phyloP scores from a whole-genome alignment of 2,113 vertebrate species.

The Solea senegalensis region DNA sequence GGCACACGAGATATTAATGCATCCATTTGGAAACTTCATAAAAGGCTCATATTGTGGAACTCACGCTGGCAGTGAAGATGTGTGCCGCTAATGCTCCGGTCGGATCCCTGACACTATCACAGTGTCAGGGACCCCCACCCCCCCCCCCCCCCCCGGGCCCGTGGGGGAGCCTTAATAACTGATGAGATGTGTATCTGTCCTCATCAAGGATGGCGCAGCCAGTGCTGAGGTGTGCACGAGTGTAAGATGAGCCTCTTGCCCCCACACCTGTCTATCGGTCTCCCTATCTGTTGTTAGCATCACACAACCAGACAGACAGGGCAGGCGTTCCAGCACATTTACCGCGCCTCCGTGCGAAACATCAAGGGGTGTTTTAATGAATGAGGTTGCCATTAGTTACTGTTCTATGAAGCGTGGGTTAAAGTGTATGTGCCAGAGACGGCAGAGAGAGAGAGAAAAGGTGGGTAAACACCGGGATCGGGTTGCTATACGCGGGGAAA shows the following conservation, averaged over 20 bases:
- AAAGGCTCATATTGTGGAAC: slow-evolving; percentile 25
- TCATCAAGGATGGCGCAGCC: slow-evolving; percentile 26
- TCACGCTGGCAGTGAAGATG: slow-evolving; percentile 35
- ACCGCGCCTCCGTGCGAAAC: slow-evolving; percentile 73
- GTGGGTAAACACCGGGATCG: slow-evolving; percentile 60
- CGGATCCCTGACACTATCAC: slow-evolving; percentile 37
- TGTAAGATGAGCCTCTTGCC: slow-evolving; percentile 55
- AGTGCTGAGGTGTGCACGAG: slow-evolving; percentile 13
- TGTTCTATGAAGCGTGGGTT: slow-evolving; percentile 75
- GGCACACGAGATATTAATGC: slow-evolving; percentile 29
- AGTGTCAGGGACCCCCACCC: too few relatives aligned
- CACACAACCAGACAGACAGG: slow-evolving; percentile 58
- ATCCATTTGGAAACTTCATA: slow-evolving; percentile 36
- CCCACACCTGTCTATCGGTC: slow-evolving; percentile 68
- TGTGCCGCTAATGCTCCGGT: slow-evolving; percentile 33
- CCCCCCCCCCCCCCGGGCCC: not conserved
- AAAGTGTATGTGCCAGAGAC: slow-evolving; percentile 44
- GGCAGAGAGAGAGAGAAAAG: slow-evolving; percentile 20
- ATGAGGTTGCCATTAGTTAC: slow-evolving; percentile 84
- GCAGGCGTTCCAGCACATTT: slow-evolving; percentile 81
- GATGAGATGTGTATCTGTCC: slow-evolving; percentile 63
- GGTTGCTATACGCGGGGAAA: slow-evolving; percentile 55
- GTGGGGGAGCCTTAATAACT: slow-evolving; percentile 48
- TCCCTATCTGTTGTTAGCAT: slow-evolving; percentile 63
- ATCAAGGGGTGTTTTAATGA: slow-evolving; percentile 79